phyloP scores from a whole-genome alignment of 2,113 vertebrate genomes.

The Crotalus tigris region DNA sequence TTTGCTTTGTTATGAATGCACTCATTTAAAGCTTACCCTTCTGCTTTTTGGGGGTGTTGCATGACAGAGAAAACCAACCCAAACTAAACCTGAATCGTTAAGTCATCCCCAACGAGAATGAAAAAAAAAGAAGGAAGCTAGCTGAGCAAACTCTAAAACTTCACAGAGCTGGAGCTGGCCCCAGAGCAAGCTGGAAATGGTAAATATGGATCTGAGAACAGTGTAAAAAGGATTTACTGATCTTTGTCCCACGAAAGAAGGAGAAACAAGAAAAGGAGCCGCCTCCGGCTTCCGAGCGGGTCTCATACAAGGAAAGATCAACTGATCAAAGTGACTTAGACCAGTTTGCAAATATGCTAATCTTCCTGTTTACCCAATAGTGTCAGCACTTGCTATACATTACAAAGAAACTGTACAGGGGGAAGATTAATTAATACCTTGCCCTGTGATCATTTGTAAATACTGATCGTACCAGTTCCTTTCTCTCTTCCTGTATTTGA shows the following conservation, averaged over 20 bases:
- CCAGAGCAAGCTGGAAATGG: slow-evolving; percentile 66
- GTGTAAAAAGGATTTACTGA: slow-evolving; percentile 71
- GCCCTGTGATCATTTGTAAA: slow-evolving; percentile 68
- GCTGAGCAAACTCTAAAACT: slow-evolving; percentile 66
- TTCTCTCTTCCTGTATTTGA: slow-evolving; percentile 59
- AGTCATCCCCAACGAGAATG: slow-evolving; percentile 42
- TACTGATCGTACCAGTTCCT: slow-evolving; percentile 51
- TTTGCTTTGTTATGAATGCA: slow-evolving; percentile 92
- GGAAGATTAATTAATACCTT: slow-evolving; percentile 76
- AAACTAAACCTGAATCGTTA: neutral
- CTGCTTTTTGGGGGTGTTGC: slow-evolving; percentile 79
- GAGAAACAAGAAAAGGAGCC: slow-evolving; percentile 26
- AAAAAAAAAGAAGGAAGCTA: slow-evolving; percentile 57
- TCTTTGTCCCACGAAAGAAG: slow-evolving; percentile 68
- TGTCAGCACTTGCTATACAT: slow-evolving; percentile 73
- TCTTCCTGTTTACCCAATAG: slow-evolving; percentile 79
- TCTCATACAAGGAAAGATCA: slow-evolving; percentile 67
- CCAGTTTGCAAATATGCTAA: slow-evolving; percentile 75
- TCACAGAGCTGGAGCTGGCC: slow-evolving; percentile 66
- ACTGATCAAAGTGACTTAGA: slow-evolving; percentile 71
- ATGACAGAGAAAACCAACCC: slow-evolving; percentile 70
- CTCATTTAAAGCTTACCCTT: slow-evolving; percentile 84
- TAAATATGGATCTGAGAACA: slow-evolving; percentile 76
- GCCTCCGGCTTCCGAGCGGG: slow-evolving; percentile 62
- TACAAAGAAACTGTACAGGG: slow-evolving; percentile 69